These are phyloP conservation scores for Ophioninae sp. DNA, from an alignment of 2,888 invertebrate species.

Conservation along the genomic window DNA sequence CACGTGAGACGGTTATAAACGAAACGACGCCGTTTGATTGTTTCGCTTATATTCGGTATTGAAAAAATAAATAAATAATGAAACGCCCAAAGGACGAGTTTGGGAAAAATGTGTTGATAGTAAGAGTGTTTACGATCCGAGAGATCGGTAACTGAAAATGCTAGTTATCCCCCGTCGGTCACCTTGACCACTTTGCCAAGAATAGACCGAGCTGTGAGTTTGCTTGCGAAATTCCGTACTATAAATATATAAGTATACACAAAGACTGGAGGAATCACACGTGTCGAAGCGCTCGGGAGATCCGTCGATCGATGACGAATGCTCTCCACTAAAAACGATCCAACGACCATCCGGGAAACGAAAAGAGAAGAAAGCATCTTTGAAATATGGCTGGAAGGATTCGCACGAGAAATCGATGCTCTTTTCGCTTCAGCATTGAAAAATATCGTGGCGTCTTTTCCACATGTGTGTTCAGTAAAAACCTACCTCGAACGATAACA, in stretches of 20 bases:
- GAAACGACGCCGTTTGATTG: not conserved
- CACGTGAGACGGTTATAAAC: constrained; percentile 10
- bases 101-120: constrained; percentile 8
- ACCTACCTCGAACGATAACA: constrained; percentile 43
- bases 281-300: constrained; percentile 30
- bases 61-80: too few relatives aligned
- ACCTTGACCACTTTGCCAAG: constrained; percentile 66
- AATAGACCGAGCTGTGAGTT: constrained; percentile 62
- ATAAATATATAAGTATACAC: constrained; percentile 17
- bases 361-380: not conserved
- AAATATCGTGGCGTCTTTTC: constrained; percentile 1
- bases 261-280: constrained; percentile 51
- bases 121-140: constrained; percentile 44
- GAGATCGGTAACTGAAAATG: constrained; percentile 57
- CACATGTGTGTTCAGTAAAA: constrained; percentile 31
- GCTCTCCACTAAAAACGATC: constrained; percentile 11
- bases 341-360: not conserved
- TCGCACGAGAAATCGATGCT: not conserved
- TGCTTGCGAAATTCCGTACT: constrained; percentile 51
- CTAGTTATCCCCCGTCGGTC: constrained; percentile 49
- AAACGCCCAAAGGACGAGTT: too few relatives aligned
- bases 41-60: not conserved
- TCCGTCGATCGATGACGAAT: constrained; percentile 39
- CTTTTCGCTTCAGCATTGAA: too few relatives aligned
- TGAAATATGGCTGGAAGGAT: constrained; percentile 14